Percentiles rank a stretch among this genome's conserved stretches.
Evolutionary conservation across 1,140 invertebrate genomes (phyloP).

Genomic region (Tetramorium simillimum): DNA sequence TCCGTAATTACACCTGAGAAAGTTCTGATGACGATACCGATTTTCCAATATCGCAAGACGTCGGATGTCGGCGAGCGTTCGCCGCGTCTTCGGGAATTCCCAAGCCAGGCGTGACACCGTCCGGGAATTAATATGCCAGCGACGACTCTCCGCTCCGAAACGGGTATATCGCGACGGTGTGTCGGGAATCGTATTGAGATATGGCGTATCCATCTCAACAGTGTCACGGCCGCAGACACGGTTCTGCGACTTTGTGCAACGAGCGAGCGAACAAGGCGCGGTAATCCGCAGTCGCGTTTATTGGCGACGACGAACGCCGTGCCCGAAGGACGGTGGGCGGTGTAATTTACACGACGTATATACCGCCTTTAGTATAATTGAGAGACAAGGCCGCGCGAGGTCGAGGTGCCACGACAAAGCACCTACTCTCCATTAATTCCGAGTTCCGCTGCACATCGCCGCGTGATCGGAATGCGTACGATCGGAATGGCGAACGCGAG

Average conservation of each 20-base stretch:
- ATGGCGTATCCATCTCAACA: background rate
- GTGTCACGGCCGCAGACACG: conserved; percentile 13
- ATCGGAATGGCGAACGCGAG: background rate
- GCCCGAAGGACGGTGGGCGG: conserved; percentile 33
- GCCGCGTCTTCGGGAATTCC: conserved; percentile 23
- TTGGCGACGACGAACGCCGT: conserved; percentile 3
- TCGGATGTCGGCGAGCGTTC: background rate
- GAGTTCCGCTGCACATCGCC: conserved; percentile 27
- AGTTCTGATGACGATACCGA: conserved; percentile 21
- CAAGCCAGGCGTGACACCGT: background rate
- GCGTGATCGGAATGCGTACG: conserved; percentile 26
- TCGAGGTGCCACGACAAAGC: conserved; percentile 48
- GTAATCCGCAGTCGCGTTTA: conserved; percentile 7
- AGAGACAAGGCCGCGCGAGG: conserved; percentile 60
- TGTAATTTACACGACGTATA: conserved; percentile 43
- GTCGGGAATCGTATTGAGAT: background rate
- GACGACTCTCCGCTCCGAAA: background rate
- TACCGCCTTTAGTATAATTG: conserved; percentile 11
- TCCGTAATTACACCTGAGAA: conserved; percentile 41
- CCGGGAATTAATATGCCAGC: conserved; percentile 12
- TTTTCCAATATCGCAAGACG: conserved; percentile 28
- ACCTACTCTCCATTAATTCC: conserved; percentile 48
- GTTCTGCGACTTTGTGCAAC: conserved; percentile 3
- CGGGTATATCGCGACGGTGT: background rate
- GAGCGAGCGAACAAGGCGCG: background rate